Base-by-base conservation (phyloP, 2,888 invertebrate species). In the Andrena bicolor region DNA sequence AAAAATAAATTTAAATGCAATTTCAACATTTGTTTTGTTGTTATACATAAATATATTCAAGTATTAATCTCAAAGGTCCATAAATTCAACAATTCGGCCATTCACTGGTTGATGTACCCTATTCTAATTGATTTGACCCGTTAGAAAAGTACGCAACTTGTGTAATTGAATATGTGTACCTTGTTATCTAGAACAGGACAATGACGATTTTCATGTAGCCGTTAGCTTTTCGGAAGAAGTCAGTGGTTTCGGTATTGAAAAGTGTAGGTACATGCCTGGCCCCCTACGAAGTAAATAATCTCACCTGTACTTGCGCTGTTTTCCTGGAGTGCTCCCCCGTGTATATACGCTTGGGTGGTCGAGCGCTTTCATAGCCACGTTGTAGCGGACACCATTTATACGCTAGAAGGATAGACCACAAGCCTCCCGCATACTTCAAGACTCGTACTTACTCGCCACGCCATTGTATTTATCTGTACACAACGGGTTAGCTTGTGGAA, bases 321-420 rank as follows among this genome's bases (percentile, higher is more conserved):
- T 86, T 81, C 56, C 68, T 76, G 49, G 41, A 84, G 68, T 41
- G 66, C 26, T 8, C 16, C 35, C 35, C 48, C 64, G 66, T 58
- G 64, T 79, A 64, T 76, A 58, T 74, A 84, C 78, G 79, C 60
- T 77, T 87, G 87, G 87, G 87, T 87, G 87, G 87, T 80, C 87
- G 80, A 49, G 64, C 58, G 65, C 26, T 70, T 66, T 68, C 63
- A 20, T 63, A 82, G 64, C 41, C 70, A 82, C 48, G 53, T 10
- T 49, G 73, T 28, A 71, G 26, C 53, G 20, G 28, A 51, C 71
- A 74, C 64, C 80, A 73, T 82, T 84, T 76, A 63, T 79, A 84
- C 63, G 60, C 65, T 65, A 32, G 53, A 80, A 26, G 63, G 73
- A 76, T 65, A 77, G 82, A 81, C 69, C 85, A 83, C 80, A 80